These are phyloP conservation scores for Pseudopodoces humilis DNA, from an alignment of 2,113 vertebrate species.

Conservation along the genomic window DNA sequence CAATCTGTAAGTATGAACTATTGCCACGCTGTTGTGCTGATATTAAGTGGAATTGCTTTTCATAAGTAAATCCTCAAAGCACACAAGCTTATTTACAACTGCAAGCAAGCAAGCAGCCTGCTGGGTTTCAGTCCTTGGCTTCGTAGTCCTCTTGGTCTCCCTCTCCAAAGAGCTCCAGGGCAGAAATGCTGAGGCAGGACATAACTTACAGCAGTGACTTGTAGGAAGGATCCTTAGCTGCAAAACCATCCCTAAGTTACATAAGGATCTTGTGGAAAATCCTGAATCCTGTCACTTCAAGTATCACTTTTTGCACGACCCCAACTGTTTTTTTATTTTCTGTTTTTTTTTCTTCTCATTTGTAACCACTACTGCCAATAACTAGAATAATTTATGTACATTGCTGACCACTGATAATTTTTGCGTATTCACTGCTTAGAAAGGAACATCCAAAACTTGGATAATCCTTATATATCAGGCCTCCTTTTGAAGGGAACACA, in stretches of 20 bases:
- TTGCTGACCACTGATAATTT: neutral
- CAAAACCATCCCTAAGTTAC: neutral
- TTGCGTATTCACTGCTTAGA: neutral
- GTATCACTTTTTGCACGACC: neutral
- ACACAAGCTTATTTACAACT: constrained; percentile 6
- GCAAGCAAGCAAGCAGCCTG: neutral
- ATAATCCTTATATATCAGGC: neutral
- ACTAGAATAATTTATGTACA: neutral
- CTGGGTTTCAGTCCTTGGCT: neutral
- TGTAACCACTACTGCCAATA: neutral
- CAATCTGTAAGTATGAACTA: constrained; percentile 29
- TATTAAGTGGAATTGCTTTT: constrained; percentile 31
- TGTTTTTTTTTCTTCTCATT: neutral
- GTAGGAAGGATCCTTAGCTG: neutral
- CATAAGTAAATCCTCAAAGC: constrained; percentile 29
- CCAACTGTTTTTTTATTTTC: neutral
- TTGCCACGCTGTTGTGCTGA: neutral
- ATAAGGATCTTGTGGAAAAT: neutral
- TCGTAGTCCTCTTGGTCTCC: neutral
- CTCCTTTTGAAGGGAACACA: neutral
- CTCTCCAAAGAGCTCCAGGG: constrained; percentile 9
- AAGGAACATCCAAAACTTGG: neutral
- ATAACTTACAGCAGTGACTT: neutral
- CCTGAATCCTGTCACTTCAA: neutral
- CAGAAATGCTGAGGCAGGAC: neutral